These are phyloP conservation scores for Subacronicta megacephala DNA, from an alignment of 2,888 invertebrate species.

Conservation along the genomic window DNA sequence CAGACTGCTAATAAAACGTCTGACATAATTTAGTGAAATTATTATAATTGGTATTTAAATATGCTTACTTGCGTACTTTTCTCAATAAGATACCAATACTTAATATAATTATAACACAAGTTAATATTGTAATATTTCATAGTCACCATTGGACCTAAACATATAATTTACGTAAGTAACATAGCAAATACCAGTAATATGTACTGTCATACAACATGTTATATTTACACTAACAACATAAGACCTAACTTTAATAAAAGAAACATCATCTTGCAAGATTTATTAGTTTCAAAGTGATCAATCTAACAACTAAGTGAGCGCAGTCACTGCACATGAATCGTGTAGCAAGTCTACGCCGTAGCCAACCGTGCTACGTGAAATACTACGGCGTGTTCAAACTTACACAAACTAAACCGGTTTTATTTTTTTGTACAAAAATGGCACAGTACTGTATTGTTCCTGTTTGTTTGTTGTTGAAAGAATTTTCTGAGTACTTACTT, in stretches of 20 bases:
- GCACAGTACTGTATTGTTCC: neutral
- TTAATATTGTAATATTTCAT: too few relatives aligned
- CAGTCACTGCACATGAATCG: conserved; percentile 30
- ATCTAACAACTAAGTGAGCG: conserved; percentile 37
- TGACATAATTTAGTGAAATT: too few relatives aligned
- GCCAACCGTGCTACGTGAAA: conserved; percentile 35
- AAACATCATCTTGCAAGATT: conserved; percentile 33
- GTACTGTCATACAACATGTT: neutral
- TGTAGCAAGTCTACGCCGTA: conserved; percentile 47
- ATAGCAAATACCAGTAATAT: too few relatives aligned
- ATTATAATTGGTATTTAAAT: too few relatives aligned
- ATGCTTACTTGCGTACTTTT: too few relatives aligned
- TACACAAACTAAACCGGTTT: conserved; percentile 24
- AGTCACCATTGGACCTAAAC: too few relatives aligned
- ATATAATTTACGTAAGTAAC: too few relatives aligned
- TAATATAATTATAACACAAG: too few relatives aligned
- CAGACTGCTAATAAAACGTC: too few relatives aligned
- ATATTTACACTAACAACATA: neutral
- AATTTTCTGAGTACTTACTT: too few relatives aligned
- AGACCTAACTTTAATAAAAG: conserved; percentile 2
- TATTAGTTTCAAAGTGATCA: conserved; percentile 44
- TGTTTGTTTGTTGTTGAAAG: too few relatives aligned
- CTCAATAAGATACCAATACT: too few relatives aligned
- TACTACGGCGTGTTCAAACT: conserved; percentile 45
- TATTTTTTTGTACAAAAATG: conserved; percentile 26